Base-by-base conservation (phyloP, 2,797 vertebrate species). In the Rhynchonycteris naso region DNA sequence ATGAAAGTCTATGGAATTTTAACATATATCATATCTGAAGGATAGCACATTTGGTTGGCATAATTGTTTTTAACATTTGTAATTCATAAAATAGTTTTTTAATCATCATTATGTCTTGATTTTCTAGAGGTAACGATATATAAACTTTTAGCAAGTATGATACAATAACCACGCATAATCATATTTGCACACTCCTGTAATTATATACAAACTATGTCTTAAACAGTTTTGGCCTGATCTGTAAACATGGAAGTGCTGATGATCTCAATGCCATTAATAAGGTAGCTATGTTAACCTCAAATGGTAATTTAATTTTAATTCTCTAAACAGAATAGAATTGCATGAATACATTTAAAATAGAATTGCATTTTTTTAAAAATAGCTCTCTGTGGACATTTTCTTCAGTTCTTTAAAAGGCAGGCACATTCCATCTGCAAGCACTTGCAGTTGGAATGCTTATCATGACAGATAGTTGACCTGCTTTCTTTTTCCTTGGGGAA, bases 401-500 rank as follows among this genome's bases (percentile, higher is more conserved):
- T 92, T 93, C 88, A 92, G 92, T 92, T 90, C 35, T 14, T 94
- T 84, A 88, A 87, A 94, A 95, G 59, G 59, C 78, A 96, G 75
- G 88, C 95, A 38, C 59, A 92, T 92, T 95, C 88, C 90, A 93
- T 78, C 92, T 94, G 58, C 69, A 97, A 96, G 88, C 79, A 80
- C 19, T 95, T 96, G 93, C 16, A 89, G 61, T 83, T 95, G 75
- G 92, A 97, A 96, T 88, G 84, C 76, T 89, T 92, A 86, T 59
- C 19, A 0, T 97, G 93, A 97, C 93, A 79, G 13, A 79, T 15
- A 74, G 68, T 96, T 97, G 95, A 88, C 95, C 96, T 94, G 86
- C 59, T 92, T 92, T 80, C 61, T 72, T 81, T 93, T 94, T 92
- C 79, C 94, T 96, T 65, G 88, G 93, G 96, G 95, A 97, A 97